Conservation (phyloP, 37 sponge, comb jelly and placozoan genomes). For the Crambe crambe region DNA sequence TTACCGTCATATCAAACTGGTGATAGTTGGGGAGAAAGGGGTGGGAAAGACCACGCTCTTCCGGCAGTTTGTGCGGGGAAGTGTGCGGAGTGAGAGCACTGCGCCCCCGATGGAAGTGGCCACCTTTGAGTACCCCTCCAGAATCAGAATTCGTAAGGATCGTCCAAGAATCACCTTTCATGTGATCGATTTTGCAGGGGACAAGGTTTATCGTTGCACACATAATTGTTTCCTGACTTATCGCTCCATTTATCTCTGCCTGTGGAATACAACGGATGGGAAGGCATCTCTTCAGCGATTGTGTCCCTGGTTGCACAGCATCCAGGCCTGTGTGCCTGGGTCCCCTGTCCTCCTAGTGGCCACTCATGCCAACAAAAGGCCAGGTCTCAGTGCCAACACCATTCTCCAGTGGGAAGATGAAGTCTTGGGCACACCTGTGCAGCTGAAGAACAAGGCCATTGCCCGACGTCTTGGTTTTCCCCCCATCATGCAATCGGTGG, state of each 20-base stretch:
- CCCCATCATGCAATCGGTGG: slow-evolving; percentile 28
- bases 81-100: neutral
- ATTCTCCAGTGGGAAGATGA: slow-evolving; percentile 55
- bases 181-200: slow-evolving; percentile 52
- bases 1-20: slow-evolving; percentile 67
- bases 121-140: slow-evolving; percentile 26
- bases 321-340: slow-evolving; percentile 70
- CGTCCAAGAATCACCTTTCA: slow-evolving; percentile 54
- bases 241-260: slow-evolving; percentile 55
- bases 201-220: slow-evolving; percentile 16
- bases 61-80: slow-evolving; percentile 5
- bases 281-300: slow-evolving; percentile 36
- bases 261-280: slow-evolving; percentile 57
- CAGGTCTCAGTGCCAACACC: slow-evolving; percentile 21
- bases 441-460: slow-evolving; percentile 10
- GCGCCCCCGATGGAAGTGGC: slow-evolving; percentile 34
- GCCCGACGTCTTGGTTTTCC: slow-evolving; percentile 42
- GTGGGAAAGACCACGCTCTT: slow-evolving; percentile 59
- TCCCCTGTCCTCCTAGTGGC: slow-evolving; percentile 60
- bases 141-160: slow-evolving; percentile 10
- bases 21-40: slow-evolving; percentile 53
- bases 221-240: slow-evolving; percentile 72
- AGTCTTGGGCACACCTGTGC: slow-evolving; percentile 10
- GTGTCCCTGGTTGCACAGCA: slow-evolving; percentile 48
- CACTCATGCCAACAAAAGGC: slow-evolving; percentile 54